phyloP scores from a whole-genome alignment of 2,888 invertebrate genomes.

The Drosophila nr. medialis region DNA sequence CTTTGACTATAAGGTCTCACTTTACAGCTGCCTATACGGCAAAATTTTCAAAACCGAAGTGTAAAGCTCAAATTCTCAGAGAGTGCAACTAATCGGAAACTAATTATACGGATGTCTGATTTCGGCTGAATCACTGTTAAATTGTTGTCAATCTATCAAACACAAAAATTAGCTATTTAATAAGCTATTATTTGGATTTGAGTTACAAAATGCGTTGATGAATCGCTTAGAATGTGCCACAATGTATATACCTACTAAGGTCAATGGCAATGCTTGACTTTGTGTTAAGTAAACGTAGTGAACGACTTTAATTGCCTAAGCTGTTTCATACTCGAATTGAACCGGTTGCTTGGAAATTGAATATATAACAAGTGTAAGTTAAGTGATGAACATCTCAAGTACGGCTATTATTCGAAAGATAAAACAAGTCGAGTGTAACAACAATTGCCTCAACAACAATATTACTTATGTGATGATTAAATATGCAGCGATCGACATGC shows the following conservation, averaged over 20 bases:
- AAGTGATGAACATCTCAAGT: conserved; percentile 14
- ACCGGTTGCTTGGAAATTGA: background rate
- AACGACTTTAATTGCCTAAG: background rate
- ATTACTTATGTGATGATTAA: conserved; percentile 12
- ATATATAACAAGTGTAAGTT: conserved; percentile 8
- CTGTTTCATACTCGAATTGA: background rate
- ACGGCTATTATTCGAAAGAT: conserved; percentile 7
- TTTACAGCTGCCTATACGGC: background rate
- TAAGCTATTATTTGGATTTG: background rate
- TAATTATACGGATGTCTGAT: background rate
- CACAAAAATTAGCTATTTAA: background rate
- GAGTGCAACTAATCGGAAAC: background rate
- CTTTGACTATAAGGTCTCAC: conserved; percentile 25
- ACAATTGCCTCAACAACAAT: background rate
- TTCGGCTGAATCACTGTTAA: background rate
- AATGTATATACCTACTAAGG: background rate
- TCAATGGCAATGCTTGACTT: background rate
- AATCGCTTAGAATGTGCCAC: background rate
- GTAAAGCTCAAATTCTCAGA: background rate
- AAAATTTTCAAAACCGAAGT: background rate
- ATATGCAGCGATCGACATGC: background rate
- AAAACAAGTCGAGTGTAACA: conserved; percentile 2
- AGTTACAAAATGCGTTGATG: background rate
- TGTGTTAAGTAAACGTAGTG: background rate
- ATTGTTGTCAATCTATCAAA: background rate